phyloP scores from a whole-genome alignment of 1,140 invertebrate species.

The Zaprionus capensis region DNA sequence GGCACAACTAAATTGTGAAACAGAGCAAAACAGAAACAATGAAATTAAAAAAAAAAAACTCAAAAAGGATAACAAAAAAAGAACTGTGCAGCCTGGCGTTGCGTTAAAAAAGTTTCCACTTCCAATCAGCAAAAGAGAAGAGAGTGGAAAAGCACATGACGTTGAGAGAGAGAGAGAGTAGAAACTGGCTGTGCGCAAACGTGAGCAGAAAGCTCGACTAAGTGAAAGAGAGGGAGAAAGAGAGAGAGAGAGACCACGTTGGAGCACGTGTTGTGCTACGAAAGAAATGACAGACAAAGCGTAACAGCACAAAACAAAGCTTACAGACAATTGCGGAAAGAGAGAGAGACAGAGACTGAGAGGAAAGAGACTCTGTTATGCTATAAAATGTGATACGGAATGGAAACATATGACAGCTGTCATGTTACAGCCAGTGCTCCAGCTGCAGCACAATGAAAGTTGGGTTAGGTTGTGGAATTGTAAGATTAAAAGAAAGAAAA shows the following conservation, averaged over 20 bases:
- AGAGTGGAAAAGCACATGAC: not conserved
- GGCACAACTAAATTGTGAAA: slow-evolving; percentile 54
- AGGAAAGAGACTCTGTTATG: slow-evolving; percentile 39
- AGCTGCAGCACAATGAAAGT: slow-evolving; percentile 60
- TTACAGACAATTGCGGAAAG: slow-evolving; percentile 19
- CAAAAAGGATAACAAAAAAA: slow-evolving; percentile 19
- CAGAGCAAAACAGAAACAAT: slow-evolving; percentile 46
- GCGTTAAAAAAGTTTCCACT: slow-evolving; percentile 32
- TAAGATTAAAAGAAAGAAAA: slow-evolving; percentile 53
- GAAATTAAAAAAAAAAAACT: slow-evolving; percentile 23
- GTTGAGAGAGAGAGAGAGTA: not conserved
- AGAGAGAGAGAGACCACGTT: slow-evolving; percentile 39
- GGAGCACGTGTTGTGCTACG: slow-evolving; percentile 45
- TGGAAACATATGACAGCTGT: slow-evolving; percentile 78
- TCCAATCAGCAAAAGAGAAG: slow-evolving; percentile 67
- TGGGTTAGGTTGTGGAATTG: slow-evolving; percentile 79
- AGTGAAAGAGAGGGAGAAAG: slow-evolving; percentile 12
- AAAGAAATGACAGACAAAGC: slow-evolving; percentile 21
- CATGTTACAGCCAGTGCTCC: slow-evolving; percentile 55
- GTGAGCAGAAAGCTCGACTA: slow-evolving; percentile 25
- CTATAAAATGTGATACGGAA: slow-evolving; percentile 59
- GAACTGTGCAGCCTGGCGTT: slow-evolving; percentile 20
- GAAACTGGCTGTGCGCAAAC: slow-evolving; percentile 11
- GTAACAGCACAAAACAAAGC: slow-evolving; percentile 50
- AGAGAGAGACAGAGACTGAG: slow-evolving; percentile 15